Conservation (phyloP, 2,797 vertebrate genomes). For the Yasuhikotakia modesta region DNA sequence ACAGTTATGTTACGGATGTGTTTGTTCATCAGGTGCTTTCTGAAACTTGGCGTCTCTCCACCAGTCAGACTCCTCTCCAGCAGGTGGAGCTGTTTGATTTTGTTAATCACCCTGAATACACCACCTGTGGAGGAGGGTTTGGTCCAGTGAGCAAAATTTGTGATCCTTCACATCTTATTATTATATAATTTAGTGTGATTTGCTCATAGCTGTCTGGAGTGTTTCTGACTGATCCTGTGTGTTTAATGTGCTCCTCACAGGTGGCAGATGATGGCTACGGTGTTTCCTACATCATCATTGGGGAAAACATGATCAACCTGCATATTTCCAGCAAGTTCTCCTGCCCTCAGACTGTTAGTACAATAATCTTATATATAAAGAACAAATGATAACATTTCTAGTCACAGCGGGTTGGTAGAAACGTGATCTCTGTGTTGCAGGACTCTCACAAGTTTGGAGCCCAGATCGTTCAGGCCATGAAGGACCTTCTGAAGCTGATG, state of each 20-base stretch:
- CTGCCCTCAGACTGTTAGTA: conserved; percentile 82
- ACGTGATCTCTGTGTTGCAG: conserved; percentile 63
- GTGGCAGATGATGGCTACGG: conserved; percentile 91
- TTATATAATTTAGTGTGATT: too few relatives aligned
- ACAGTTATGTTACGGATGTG: too few relatives aligned
- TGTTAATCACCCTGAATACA: conserved; percentile 84
- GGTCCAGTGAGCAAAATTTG: conserved; percentile 82
- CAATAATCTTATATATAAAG: neutral
- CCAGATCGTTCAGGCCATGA: conserved; percentile 77
- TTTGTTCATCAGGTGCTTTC: conserved; percentile 77
- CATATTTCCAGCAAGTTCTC: conserved; percentile 90
- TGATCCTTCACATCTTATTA: neutral
- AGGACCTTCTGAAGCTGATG: conserved; percentile 79
- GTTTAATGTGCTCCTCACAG: conserved; percentile 61
- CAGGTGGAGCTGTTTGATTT: conserved; percentile 85
- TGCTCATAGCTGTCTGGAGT: too few relatives aligned
- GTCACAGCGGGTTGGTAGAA: neutral
- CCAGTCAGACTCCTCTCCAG: conserved; percentile 87
- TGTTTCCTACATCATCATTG: conserved; percentile 84
- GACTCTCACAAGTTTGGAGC: conserved; percentile 81
- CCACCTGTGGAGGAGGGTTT: conserved; percentile 88
- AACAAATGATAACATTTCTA: neutral
- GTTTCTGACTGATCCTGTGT: too few relatives aligned
- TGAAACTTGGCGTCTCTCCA: conserved; percentile 85
- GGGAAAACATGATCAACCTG: conserved; percentile 83